A percentile compares a stretch with the other conserved stretches of the same genome.
Conservation (phyloP, 2,888 invertebrate genomes). For the Harpagoxenus sublaevis region DNA sequence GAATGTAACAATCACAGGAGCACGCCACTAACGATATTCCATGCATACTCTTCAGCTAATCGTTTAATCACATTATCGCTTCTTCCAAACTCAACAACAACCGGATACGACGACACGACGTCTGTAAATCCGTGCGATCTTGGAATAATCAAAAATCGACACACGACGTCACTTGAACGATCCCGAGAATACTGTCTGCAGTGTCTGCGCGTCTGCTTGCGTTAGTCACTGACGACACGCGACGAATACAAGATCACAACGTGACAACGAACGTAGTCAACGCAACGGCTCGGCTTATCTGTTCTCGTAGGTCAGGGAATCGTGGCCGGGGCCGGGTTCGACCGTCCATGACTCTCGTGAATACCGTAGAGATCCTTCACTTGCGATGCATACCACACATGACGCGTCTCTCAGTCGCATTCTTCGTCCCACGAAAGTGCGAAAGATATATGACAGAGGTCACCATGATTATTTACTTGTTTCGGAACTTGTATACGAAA, state of each 20-base stretch:
- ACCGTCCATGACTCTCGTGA: neutral
- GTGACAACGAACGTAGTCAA: slow-evolving; percentile 6
- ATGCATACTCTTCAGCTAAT: neutral
- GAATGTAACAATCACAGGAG: neutral
- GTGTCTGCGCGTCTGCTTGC: neutral
- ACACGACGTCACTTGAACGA: slow-evolving; percentile 10
- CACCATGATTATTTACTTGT: slow-evolving; percentile 44
- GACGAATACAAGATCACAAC: slow-evolving; percentile 26
- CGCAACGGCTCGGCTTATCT: slow-evolving; percentile 25
- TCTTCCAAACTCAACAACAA: neutral
- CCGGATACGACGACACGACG: neutral
- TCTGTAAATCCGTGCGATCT: neutral
- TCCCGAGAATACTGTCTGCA: slow-evolving; percentile 7
- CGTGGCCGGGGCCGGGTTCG: neutral
- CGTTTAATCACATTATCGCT: slow-evolving; percentile 6
- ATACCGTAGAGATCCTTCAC: neutral
- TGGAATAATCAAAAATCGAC: slow-evolving; percentile 16
- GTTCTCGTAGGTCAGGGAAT: slow-evolving; percentile 44
- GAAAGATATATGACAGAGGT: neutral
- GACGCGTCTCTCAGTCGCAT: neutral
- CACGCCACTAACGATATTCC: neutral
- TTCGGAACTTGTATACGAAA: slow-evolving; percentile 22
- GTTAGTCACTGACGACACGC: neutral
- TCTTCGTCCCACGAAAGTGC: neutral
- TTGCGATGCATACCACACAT: neutral